These are phyloP conservation scores for Brachyrhaphis roseni DNA, from an alignment of 2,797 vertebrate species.

Conservation along the genomic window DNA sequence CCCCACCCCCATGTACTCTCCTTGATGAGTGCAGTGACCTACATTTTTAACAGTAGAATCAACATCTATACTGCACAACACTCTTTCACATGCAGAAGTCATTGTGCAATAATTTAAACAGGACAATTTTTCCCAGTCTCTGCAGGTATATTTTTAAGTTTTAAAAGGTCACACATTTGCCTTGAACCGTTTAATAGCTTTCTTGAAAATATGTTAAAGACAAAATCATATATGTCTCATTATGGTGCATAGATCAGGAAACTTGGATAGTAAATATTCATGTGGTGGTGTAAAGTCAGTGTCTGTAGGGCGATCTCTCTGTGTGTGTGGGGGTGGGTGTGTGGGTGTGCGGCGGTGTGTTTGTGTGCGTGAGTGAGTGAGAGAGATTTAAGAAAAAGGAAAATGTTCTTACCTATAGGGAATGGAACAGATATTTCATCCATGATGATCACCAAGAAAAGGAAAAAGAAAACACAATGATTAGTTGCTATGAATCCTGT, in stretches of 20 bases:
- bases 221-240: slow-evolving; percentile 31
- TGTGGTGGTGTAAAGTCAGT: slow-evolving; percentile 19
- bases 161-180: slow-evolving; percentile 13
- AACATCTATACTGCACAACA: slow-evolving; percentile 23
- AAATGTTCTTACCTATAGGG: slow-evolving; percentile 61
- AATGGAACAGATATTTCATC: slow-evolving; percentile 14
- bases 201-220: slow-evolving; percentile 19
- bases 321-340: no score
- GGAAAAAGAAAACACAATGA: slow-evolving; percentile 8
- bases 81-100: not conserved
- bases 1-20: slow-evolving; percentile 26
- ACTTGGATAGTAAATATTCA: slow-evolving; percentile 53
- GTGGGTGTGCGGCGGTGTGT: no score
- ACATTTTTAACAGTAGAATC: slow-evolving; percentile 54
- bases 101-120: slow-evolving; percentile 6
- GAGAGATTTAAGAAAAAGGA: slow-evolving; percentile 6
- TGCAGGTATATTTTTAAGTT: not conserved
- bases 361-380: not conserved
- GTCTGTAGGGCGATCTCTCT: not conserved
- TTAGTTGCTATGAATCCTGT: slow-evolving; percentile 15
- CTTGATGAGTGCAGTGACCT: slow-evolving; percentile 58
- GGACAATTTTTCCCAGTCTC: not conserved
- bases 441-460: slow-evolving; percentile 19
- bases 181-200: not conserved
- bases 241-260: slow-evolving; percentile 66